Percentiles rank a stretch among this genome's conserved stretches.
Conservation (phyloP, 2,113 vertebrate genomes). For the Zosterops japonicus region DNA sequence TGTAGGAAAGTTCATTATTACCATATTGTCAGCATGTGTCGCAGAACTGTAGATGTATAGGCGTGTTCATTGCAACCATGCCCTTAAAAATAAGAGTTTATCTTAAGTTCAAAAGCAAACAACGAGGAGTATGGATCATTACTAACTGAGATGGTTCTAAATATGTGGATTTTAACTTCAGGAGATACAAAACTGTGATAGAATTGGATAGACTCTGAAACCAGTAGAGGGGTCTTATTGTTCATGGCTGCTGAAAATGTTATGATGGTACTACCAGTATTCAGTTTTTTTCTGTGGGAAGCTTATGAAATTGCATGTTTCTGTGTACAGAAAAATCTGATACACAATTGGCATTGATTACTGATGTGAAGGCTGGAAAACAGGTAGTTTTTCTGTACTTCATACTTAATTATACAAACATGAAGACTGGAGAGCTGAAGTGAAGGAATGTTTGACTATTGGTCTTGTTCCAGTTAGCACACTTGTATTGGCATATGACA, state of each 20-base stretch:
- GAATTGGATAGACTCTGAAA: background rate
- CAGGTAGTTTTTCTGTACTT: background rate
- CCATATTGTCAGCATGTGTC: background rate
- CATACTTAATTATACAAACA: background rate
- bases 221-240: background rate
- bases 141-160: background rate
- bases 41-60: background rate
- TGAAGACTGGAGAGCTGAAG: background rate
- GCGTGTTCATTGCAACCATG: background rate
- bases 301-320: background rate
- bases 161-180: background rate
- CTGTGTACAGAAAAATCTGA: background rate
- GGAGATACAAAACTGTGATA: background rate
- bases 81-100: background rate
- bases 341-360: background rate
- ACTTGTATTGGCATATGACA: background rate
- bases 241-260: background rate
- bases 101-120: background rate
- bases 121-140: background rate
- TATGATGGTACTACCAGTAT: background rate
- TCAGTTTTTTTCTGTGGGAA: background rate
- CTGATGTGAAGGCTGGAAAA: background rate
- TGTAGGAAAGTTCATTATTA: background rate
- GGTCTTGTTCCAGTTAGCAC: background rate
- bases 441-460: background rate